Conservation (phyloP, 1,140 invertebrate species). For the Globodera ellingtonae region DNA sequence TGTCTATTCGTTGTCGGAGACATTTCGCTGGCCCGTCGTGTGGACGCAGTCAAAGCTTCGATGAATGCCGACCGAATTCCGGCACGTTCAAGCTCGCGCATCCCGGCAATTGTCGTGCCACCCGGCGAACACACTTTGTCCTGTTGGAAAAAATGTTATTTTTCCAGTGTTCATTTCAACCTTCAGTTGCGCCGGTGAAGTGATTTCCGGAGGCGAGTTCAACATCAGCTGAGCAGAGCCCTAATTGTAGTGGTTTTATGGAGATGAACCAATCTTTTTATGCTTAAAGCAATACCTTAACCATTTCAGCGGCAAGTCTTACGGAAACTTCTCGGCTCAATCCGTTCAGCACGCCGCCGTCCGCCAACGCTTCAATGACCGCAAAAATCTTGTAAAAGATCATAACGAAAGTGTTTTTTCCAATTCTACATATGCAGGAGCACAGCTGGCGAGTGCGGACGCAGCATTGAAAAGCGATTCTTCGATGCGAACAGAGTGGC, state of each 20-base stretch:
- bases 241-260: neutral
- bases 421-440: conserved; percentile 45
- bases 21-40: conserved; percentile 35
- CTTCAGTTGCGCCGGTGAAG: conserved; percentile 38
- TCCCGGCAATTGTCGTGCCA: conserved; percentile 47
- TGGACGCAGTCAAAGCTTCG: conserved; percentile 44
- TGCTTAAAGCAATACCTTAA: conserved; percentile 22
- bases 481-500: conserved; percentile 25
- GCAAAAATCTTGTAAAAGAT: conserved; percentile 29
- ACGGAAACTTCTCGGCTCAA: conserved; percentile 38
- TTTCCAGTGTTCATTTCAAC: neutral
- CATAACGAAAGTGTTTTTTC: neutral
- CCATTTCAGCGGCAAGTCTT: conserved; percentile 36
- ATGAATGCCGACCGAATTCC: conserved; percentile 44
- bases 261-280: neutral
- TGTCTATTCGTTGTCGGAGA: conserved; percentile 4
- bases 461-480: conserved; percentile 45
- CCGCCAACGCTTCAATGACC: conserved; percentile 48
- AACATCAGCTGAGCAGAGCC: conserved; percentile 36
- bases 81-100: conserved; percentile 42
- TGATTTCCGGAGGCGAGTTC: neutral
- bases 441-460: conserved; percentile 40
- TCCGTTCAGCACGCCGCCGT: conserved; percentile 45
- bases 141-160: neutral
- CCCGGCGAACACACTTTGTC: conserved; percentile 47